Conservation (phyloP, 2,888 invertebrate species). For the Andrena praecox region DNA sequence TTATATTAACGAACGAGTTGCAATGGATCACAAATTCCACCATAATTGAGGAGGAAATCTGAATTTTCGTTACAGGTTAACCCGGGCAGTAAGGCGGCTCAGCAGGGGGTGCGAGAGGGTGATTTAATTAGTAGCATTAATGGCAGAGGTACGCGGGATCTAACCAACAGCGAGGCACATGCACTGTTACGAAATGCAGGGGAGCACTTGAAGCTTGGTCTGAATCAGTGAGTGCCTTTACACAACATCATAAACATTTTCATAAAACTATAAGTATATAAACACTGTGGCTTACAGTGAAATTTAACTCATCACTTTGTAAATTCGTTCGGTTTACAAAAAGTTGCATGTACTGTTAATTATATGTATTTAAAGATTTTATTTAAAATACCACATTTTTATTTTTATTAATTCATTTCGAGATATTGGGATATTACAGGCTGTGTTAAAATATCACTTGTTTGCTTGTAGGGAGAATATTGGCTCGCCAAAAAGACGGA, state of each 20-base stretch:
- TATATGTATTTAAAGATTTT: too few species aligned
- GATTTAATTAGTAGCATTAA: conserved; percentile 93
- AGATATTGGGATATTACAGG: too few species aligned
- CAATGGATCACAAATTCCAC: not conserved
- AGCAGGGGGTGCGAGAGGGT: conserved; percentile 92
- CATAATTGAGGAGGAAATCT: conserved; percentile 23
- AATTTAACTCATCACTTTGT: too few species aligned
- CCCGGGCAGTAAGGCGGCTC: conserved; percentile 94
- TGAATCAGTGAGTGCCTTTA: conserved; percentile 89
- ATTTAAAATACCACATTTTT: too few species aligned
- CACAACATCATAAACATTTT: too few species aligned
- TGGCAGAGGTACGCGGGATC: conserved; percentile 88
- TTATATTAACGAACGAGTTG: not conserved
- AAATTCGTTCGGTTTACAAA: too few species aligned
- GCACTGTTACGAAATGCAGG: conserved; percentile 90
- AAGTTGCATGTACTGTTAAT: too few species aligned
- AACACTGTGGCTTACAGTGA: too few species aligned
- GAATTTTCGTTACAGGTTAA: conserved; percentile 89
- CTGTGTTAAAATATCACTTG: not conserved
- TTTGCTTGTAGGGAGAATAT: conserved; percentile 88
- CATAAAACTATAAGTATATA: too few species aligned
- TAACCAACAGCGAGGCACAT: conserved; percentile 91
- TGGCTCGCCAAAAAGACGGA: conserved; percentile 87
- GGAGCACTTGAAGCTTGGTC: conserved; percentile 88
- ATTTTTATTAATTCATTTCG: too few species aligned